Base-by-base conservation (phyloP, 2,797 vertebrate species). In the Tokudaia muenninki region DNA sequence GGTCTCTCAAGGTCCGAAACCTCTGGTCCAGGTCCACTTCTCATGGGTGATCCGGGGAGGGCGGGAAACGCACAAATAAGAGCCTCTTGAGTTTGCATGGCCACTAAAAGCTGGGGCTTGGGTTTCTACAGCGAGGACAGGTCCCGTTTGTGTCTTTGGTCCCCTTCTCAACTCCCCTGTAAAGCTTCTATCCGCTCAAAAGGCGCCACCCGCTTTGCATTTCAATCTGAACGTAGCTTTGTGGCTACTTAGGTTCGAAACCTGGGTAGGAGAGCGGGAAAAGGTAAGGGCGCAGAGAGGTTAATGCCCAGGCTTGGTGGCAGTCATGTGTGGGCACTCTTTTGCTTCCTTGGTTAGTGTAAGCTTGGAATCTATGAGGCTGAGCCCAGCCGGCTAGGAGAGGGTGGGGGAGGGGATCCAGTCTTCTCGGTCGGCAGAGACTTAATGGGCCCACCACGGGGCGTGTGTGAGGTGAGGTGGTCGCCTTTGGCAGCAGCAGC, bases 171-270 rank as follows among this genome's bases (percentile, higher is more conserved):
- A 79, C 80, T 81, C 94, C 87, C 77, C 86, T 57, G 63, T 57
- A 89, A 89, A 92, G 91, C 94, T 67, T 91, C 1, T 44, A 96
- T 94, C 61, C 52, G 67, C 89, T 94, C 78, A 63, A 77, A 87
- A 92, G 65, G 77, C 94, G 67, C 63, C 82, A 16, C 3, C 79
- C 59, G 19, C 26, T n/a, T 52, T 47, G 61, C 37, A 44, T 92
- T 78, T 95, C 93, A 97, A 96, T 97, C 92, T 90, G 95, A 97
- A 98, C 97, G 96, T 97, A 96, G 95, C 92, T 90, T 97, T 97
- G 95, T 97, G 93, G 92, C 80, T 90, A 82, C 72, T 52, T 74
- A 55, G 80, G 94, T 96, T 94, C 19, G 72, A 98, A 96, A 95
- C 96, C 92, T 70, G 83, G 84, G 72, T 95, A 83, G 84, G 94